Percentiles rank a stretch among this genome's conserved stretches.
phyloP scores from a whole-genome alignment of 2,797 vertebrate species.

The Valencia hispanica region DNA sequence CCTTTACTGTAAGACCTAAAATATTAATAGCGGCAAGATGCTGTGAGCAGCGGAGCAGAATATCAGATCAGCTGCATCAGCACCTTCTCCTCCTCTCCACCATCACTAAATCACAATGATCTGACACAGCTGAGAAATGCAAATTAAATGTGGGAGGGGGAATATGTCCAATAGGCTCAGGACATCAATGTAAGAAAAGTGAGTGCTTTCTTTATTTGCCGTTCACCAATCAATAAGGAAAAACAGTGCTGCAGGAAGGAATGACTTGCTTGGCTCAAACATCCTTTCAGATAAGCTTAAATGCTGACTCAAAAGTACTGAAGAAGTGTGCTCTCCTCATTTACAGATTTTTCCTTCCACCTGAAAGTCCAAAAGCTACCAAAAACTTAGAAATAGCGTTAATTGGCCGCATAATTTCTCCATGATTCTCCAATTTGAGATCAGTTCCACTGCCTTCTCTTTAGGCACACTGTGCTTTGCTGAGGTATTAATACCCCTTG shows the following conservation, averaged over 20 bases:
- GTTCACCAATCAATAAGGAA: constrained; percentile 53
- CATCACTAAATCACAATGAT: constrained; percentile 61
- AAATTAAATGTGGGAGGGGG: constrained; percentile 60
- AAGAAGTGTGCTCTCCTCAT: constrained; percentile 23
- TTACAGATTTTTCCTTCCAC: constrained; percentile 14
- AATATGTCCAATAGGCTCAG: constrained; percentile 29
- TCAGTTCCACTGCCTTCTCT: neutral
- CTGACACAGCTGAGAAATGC: constrained; percentile 40
- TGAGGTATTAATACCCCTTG: no score
- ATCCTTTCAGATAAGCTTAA: constrained; percentile 22
- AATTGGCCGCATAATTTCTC: neutral
- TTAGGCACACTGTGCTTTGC: no score
- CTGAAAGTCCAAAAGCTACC: neutral
- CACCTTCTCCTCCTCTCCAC: constrained; percentile 40
- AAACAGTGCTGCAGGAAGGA: constrained; percentile 33
- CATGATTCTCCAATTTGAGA: neutral
- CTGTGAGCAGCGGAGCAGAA: constrained; percentile 62
- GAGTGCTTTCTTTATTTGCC: constrained; percentile 45
- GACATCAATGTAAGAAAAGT: constrained; percentile 58
- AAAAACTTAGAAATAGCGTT: neutral
- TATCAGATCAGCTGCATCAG: constrained; percentile 58
- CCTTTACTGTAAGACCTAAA: constrained; percentile 71
- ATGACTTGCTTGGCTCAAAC: constrained; percentile 28
- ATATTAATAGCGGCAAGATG: constrained; percentile 66
- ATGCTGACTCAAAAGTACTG: constrained; percentile 51